Base-by-base conservation (phyloP, 2,797 vertebrate genomes). In the Darevskia mixta region DNA sequence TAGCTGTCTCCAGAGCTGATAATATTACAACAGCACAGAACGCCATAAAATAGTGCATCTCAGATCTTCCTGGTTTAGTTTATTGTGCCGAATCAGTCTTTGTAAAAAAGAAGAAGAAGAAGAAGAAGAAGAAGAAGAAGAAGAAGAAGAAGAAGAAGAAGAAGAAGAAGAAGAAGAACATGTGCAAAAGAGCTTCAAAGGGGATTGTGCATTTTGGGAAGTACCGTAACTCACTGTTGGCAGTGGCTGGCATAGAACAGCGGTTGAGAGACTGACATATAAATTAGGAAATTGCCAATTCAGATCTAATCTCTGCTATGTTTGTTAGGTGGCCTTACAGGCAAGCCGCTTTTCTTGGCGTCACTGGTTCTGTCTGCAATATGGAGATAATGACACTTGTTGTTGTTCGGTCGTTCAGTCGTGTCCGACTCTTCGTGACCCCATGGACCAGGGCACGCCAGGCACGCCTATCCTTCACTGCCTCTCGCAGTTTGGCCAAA, bases 11-110 rank as follows among this genome's bases (percentile, higher is more conserved):
- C 43, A 27, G 29, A 83, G 32, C 18, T 35, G 29, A 4, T 79
- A 18, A 4, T 3, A 20, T 75, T 43, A 55, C 23, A 80, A n/a
- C 0, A 0, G 4, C 0, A 0, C 11, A 27, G 10, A 8, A 27
- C 4, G 27, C 67, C 61, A 41, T 4, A 0, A 32, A n/a, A 1
- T 25, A 64, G 49, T 55, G 49, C 49, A 55, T 55, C 49, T 55
- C 49, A 8, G 79, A 1, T 66, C 41, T 89, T 69, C 85, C 1
- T 1, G 35, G 27, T 27, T 81, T 41, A 7, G 6, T 73, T 5
- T 5, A 2, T 82, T 64, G 25, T 1, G 82, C 20, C 25, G 43
- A 15, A 23, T 5, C 29, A 69, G 10, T 8, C 64, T 41, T 15
- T 4, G 5, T 25, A 8, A 32, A 71, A 83, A 72, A 1, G 5